Conservation (phyloP, 2,113 vertebrate genomes). For the Seriola quinqueradiata region DNA sequence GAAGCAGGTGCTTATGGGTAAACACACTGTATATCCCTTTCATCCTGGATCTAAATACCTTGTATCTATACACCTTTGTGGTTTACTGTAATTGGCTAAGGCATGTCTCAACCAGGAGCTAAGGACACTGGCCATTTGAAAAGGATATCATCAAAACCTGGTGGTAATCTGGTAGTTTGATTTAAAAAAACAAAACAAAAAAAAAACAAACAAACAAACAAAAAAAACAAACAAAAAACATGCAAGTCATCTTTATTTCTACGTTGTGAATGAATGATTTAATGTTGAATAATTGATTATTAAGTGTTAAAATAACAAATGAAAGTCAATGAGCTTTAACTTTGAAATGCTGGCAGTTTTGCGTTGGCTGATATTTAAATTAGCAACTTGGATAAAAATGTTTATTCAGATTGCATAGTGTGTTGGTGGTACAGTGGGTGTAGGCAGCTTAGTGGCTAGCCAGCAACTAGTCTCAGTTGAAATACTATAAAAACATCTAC, state of each 20-base stretch:
- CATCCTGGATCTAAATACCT: background rate
- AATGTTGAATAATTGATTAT: background rate
- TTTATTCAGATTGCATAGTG: constrained; percentile 29
- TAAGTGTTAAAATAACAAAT: background rate
- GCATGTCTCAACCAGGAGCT: background rate
- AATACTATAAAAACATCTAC: constrained; percentile 21
- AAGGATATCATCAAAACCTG: background rate
- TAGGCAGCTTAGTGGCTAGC: constrained; percentile 8
- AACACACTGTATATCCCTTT: constrained; percentile 26
- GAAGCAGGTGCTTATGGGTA: constrained; percentile 55
- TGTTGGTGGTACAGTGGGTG: constrained; percentile 32
- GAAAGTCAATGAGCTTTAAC: background rate
- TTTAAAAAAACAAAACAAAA: background rate
- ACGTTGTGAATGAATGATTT: no score
- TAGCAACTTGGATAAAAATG: constrained; percentile 20
- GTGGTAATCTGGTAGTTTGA: background rate
- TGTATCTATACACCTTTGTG: background rate
- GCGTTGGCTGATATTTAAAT: constrained; percentile 1
- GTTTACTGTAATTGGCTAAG: background rate
- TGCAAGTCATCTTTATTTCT: no score
- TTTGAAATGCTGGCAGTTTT: background rate
- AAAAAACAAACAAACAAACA: no score
- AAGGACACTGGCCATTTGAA: background rate
- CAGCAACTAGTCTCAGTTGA: constrained; percentile 11
- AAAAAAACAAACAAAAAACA: no score